Conservation (phyloP, 2,888 invertebrate species). For the Cheilosia grossa region DNA sequence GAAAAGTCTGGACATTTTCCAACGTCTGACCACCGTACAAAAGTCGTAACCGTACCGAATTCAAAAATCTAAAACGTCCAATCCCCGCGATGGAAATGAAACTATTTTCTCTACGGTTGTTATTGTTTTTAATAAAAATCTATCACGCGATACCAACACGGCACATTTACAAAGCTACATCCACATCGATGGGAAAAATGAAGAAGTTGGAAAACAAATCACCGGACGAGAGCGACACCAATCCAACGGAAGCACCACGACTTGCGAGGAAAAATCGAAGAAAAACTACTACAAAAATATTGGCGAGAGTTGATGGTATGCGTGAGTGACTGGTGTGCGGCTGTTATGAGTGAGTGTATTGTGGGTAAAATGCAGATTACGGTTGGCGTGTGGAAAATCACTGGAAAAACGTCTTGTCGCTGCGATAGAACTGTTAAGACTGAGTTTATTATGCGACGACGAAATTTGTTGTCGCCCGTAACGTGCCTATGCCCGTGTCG, state of each 20-base stretch:
- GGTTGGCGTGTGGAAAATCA: slow-evolving; percentile 49
- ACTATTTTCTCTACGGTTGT: too few relatives aligned
- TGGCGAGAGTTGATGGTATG: not conserved
- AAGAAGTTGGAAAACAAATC: slow-evolving; percentile 30
- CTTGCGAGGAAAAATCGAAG: slow-evolving; percentile 53
- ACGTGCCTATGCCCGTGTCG: slow-evolving; percentile 4
- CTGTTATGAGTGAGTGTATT: slow-evolving; percentile 5
- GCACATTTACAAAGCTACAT: slow-evolving; percentile 7
- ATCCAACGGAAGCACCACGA: slow-evolving; percentile 58
- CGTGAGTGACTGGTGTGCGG: slow-evolving; percentile 4
- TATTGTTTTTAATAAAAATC: slow-evolving; percentile 3
- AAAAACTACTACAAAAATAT: slow-evolving; percentile 32
- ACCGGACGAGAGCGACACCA: slow-evolving; percentile 49
- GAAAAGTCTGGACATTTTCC: slow-evolving; percentile 68
- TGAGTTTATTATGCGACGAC: slow-evolving; percentile 69
- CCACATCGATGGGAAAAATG: slow-evolving; percentile 4
- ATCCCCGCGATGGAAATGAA: slow-evolving; percentile 2
- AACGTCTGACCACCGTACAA: slow-evolving; percentile 5
- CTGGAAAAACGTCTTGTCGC: slow-evolving; percentile 79
- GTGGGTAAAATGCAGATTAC: slow-evolving; percentile 44
- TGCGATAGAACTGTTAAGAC: slow-evolving; percentile 81
- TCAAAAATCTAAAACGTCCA: not conserved
- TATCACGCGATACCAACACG: slow-evolving; percentile 8
- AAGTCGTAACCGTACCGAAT: not conserved
- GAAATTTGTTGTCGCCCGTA: slow-evolving; percentile 60